Evolutionary conservation across 2,797 vertebrate genomes (phyloP).

Genomic region (Enteromius argenteus): DNA sequence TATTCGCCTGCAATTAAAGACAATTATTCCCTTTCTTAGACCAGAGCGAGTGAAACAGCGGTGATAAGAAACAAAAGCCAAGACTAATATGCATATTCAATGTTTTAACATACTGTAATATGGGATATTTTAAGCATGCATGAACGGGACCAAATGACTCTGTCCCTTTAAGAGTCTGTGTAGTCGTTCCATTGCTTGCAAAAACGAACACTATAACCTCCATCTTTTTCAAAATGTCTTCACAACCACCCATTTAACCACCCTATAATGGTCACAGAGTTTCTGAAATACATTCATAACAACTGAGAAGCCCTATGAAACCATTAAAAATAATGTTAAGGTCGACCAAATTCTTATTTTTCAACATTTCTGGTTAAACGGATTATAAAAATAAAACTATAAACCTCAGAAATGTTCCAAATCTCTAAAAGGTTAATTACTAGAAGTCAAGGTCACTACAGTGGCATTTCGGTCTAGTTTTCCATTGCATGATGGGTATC

Average conservation of each 20-base stretch:
- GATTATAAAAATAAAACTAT: conserved; percentile 38
- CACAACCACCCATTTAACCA: conserved; percentile 1
- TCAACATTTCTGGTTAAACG: neutral
- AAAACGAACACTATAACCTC: conserved; percentile 4
- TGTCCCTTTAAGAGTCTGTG: neutral
- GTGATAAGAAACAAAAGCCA: conserved; percentile 28
- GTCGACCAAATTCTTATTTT: neutral
- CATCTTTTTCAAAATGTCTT: neutral
- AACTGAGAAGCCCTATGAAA: conserved; percentile 1
- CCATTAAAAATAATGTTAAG: conserved; percentile 1
- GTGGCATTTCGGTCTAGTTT: conserved; percentile 18
- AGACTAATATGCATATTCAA: conserved; percentile 30
- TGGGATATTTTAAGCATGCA: conserved; percentile 37
- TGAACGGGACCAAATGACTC: neutral
- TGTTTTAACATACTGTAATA: conserved; percentile 38
- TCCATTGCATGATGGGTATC: conserved; percentile 1
- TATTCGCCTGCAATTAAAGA: conserved; percentile 34
- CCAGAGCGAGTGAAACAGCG: conserved; percentile 36
- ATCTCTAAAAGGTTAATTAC: neutral
- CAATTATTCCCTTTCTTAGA: conserved; percentile 36
- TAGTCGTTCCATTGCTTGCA: conserved; percentile 24
- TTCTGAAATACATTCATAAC: conserved; percentile 24
- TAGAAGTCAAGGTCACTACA: neutral
- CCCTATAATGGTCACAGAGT: conserved; percentile 21
- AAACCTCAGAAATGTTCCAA: conserved; percentile 19